These are phyloP conservation scores for Stratiolaelaps scimitus DNA, from an alignment of 1,140 invertebrate genomes.

Conservation along the genomic window DNA sequence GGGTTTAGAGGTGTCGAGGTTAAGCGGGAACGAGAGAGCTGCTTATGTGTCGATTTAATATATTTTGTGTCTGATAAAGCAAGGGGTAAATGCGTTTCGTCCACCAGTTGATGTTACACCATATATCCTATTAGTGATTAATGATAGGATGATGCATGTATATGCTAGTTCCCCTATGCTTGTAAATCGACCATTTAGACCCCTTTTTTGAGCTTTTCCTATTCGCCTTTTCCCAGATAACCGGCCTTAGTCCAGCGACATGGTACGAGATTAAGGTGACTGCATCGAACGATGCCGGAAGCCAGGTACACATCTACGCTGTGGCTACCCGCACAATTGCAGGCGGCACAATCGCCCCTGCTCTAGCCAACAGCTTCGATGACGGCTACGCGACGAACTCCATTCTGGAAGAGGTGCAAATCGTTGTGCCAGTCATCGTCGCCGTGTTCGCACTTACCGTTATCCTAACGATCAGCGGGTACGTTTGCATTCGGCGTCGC, in stretches of 20 bases:
- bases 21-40: too few species aligned
- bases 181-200: too few species aligned
- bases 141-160: too few species aligned
- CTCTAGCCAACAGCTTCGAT: slow-evolving; percentile 24
- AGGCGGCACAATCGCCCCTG: slow-evolving; percentile 18
- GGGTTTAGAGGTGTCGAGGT: too few species aligned
- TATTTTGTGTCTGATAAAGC: too few species aligned
- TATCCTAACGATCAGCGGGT: slow-evolving; percentile 17
- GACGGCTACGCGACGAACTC: slow-evolving; percentile 27
- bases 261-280: slow-evolving; percentile 76
- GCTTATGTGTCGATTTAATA: too few species aligned
- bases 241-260: slow-evolving; percentile 77
- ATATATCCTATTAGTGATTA: too few species aligned
- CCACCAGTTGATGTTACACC: too few species aligned
- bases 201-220: too few species aligned
- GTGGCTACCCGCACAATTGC: slow-evolving; percentile 17
- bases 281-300: slow-evolving; percentile 80
- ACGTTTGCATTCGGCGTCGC: slow-evolving; percentile 25
- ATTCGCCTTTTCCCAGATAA: slow-evolving; percentile 45
- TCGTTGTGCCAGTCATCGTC: slow-evolving; percentile 17
- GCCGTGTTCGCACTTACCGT: slow-evolving; percentile 21
- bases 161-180: too few species aligned
- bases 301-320: slow-evolving; percentile 37
- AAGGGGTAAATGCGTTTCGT: too few species aligned
- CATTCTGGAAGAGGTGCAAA: slow-evolving; percentile 27